Conservation (phyloP, 2,797 vertebrate genomes). For the Lithobates sylvaticus region DNA sequence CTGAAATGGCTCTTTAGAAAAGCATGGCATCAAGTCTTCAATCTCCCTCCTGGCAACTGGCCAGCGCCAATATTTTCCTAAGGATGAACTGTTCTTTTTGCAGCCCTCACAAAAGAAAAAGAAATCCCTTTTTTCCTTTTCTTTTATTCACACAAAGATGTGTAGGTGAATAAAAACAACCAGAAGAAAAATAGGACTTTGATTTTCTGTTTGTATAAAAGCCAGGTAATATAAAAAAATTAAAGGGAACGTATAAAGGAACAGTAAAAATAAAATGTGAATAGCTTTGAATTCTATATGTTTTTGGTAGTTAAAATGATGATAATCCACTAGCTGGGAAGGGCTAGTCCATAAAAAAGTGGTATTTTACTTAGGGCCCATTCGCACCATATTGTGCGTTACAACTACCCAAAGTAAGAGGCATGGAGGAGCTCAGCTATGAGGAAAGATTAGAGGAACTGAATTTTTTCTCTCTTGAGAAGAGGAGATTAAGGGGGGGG, state of each 20-base stretch:
- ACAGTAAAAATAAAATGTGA: background rate
- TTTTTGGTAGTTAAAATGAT: too few relatives aligned
- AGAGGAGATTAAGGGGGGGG: too few relatives aligned
- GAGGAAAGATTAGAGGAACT: too few relatives aligned
- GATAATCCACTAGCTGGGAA: too few relatives aligned
- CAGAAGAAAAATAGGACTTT: background rate
- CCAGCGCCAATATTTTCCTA: slow-evolving; percentile 55
- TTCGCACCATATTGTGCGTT: too few relatives aligned
- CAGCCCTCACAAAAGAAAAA: slow-evolving; percentile 25
- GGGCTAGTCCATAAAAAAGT: too few relatives aligned
- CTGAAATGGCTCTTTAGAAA: slow-evolving; percentile 50
- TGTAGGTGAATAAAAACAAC: slow-evolving; percentile 1
- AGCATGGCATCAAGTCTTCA: slow-evolving; percentile 48
- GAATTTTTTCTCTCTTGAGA: too few relatives aligned
- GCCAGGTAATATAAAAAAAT: background rate
- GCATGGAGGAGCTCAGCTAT: too few relatives aligned
- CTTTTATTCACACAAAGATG: slow-evolving; percentile 25
- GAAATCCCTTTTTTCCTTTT: slow-evolving; percentile 39
- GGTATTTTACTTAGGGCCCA: too few relatives aligned
- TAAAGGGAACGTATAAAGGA: too few relatives aligned
- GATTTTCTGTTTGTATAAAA: background rate
- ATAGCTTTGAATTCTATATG: background rate
- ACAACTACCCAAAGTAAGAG: too few relatives aligned
- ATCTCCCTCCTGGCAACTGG: slow-evolving; percentile 37
- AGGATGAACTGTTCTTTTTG: slow-evolving; percentile 57